phyloP scores from a whole-genome alignment of 2,113 vertebrate genomes.

The Mus pahari region DNA sequence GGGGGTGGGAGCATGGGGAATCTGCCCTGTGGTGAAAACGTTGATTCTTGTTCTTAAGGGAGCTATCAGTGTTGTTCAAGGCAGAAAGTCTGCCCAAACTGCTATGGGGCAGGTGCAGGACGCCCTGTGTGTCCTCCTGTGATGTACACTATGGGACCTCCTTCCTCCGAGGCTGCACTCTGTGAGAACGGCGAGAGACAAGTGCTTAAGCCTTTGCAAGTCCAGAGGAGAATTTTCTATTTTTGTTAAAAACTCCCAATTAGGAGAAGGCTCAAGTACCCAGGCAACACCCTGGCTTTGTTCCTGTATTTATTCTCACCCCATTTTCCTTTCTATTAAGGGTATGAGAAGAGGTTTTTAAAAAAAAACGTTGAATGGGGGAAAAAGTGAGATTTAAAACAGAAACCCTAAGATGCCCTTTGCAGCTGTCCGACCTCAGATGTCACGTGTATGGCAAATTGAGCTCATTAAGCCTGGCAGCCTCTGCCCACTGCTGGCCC shows the following conservation, averaged over 20 bases:
- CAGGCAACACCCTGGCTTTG: not conserved
- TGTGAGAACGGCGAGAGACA: not conserved
- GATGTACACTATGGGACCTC: not conserved
- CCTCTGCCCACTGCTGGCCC: not conserved
- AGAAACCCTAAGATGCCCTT: not conserved
- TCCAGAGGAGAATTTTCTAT: constrained; percentile 15
- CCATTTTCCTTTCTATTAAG: constrained; percentile 46
- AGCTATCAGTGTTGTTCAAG: not conserved
- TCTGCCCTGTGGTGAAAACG: not conserved
- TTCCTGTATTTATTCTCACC: not conserved
- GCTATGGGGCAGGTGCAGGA: rapidly evolving
- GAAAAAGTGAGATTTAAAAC: not conserved
- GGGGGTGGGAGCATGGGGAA: not conserved
- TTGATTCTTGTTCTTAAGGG: not conserved
- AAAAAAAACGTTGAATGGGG: not conserved
- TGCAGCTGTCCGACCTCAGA: not conserved
- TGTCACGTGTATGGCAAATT: not conserved
- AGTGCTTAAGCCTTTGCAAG: not conserved
- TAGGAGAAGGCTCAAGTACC: not conserved
- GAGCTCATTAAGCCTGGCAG: not conserved
- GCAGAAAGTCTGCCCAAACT: not conserved
- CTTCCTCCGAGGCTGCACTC: not conserved
- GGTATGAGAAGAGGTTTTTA: not conserved
- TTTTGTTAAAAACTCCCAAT: constrained; percentile 16
- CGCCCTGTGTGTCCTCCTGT: not conserved